Base-by-base conservation (phyloP, 2,888 invertebrate genomes). In the Amblyteles armatorius region DNA sequence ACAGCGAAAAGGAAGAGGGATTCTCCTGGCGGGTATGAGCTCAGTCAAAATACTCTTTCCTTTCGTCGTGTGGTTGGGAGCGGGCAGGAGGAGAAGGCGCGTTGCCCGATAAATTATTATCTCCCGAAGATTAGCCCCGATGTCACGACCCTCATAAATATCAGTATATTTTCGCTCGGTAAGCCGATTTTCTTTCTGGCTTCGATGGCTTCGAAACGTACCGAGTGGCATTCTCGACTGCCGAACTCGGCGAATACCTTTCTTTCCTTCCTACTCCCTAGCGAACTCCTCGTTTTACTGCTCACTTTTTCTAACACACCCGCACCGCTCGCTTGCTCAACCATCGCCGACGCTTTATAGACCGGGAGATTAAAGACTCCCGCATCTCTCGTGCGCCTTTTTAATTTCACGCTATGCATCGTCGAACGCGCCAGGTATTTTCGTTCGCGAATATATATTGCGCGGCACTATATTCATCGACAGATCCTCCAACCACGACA, bases 121-220 rank as follows among this genome's bases (percentile, higher is more conserved):
- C 93, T 92, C 90, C 90, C 90, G 89, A 93, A 93, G 93, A 93
- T 93, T 93, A 94, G 93, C 91, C 90, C 90, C 89, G 90, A 92
- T 93, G 93, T 92, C 92, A 91, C 92, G 93, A 93, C 93, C 93
- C 93, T 93, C 93, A 94, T 93, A 93, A 93, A 93, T 94, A 93
- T 93, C 91, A 89, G 92, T 91, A 93, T 92, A 93, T 93, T 93
- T 93, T 92, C 90, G 90, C 89, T 87, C 88, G 91, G 91, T 93
- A 94, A 94, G 93, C 93, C 93, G 93, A 94, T 94, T 93, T 93
- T 90, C 92, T 93, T 91, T 91, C 91, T 91, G 90, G 82, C 87
- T 88, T 87, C 89, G 91, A 92, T 92, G 91, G 86, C 91, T 92
- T 92, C 91, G 91, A 92, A 92, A 91, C 90, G 90, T 90, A 88